Base-by-base conservation (phyloP, 2,888 invertebrate species). In the Neoitamus cyanurus region DNA sequence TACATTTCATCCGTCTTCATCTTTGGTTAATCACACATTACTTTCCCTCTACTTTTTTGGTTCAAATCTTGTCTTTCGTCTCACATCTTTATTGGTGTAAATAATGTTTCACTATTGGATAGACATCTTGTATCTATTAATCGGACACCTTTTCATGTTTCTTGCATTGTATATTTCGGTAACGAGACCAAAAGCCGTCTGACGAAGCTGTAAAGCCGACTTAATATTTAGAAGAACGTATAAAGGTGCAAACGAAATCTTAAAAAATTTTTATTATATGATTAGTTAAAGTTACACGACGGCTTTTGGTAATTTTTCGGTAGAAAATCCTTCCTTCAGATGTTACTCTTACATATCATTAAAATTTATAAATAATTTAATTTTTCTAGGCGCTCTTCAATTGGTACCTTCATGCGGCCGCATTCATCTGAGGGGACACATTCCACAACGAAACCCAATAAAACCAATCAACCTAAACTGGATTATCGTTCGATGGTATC, bases 401-500 rank as follows among this genome's bases (percentile, higher is more conserved):
- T 97, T 89, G 96, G 97, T 87, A 96, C 96, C 34, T 96, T 96
- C 91, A 96, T 96, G 89, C 94, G 96, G 84, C 94, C 94, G 88
- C 94, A 94, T 87, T 94, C 95, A 86, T 93, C 94, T 86, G 94
- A 94, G 88, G 93, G 93, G 89, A 90, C 91, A 86, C 92, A 94
- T 83, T 93, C 94, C 85, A 89, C 90, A 88, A 90, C 89, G 72
- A 90, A 91, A 87, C 90, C 92, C 84, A 91, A 92, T 85, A 93
- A 93, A 89, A 92, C 93, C 46, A 92, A 93, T 86, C 94, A 94
- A 87, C 97, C 97, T 46, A 94, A 95, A 88, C 93, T 97, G 87
- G 97, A 97, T 92, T 97, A 97, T 91, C 94, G 97, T 89, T 97
- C 97, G 90, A 97, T 97, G 97, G 97, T 97, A 86, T 97, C 97